Conservation (phyloP, 1,140 invertebrate species). For the Ridgeia piscesae region DNA sequence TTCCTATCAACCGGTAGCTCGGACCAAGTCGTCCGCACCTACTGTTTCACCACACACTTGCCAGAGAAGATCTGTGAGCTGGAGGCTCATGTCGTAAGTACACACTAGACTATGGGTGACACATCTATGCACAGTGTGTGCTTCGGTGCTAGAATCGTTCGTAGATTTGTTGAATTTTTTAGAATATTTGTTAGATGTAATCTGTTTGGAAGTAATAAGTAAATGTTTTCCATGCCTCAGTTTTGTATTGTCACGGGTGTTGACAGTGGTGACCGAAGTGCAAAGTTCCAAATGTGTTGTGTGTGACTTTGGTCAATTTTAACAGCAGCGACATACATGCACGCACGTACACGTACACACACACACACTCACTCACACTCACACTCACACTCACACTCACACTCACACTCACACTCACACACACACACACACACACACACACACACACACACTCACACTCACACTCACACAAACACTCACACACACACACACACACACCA, state of each 20-base stretch:
- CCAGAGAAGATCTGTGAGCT: slow-evolving; percentile 77
- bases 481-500: background rate
- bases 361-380: background rate
- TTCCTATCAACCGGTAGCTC: slow-evolving; percentile 92
- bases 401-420: background rate
- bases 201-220: background rate
- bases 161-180: background rate
- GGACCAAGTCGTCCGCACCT: slow-evolving; percentile 90
- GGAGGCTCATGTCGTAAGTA: slow-evolving; percentile 74
- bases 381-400: background rate
- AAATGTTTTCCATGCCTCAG: background rate
- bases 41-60: slow-evolving; percentile 76
- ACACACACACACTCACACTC: too few species aligned
- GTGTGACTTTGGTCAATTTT: too few species aligned
- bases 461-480: too few species aligned
- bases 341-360: slow-evolving; percentile 16
- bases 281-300: too few species aligned
- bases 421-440: background rate
- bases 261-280: too few species aligned
- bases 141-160: background rate
- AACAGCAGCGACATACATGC: slow-evolving; percentile 8
- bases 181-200: background rate
- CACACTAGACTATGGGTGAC: background rate
- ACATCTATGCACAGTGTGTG: slow-evolving; percentile 62
- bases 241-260: too few species aligned